These are phyloP conservation scores for Lacanobia wlatinum DNA, from an alignment of 2,888 invertebrate species.

Conservation along the genomic window DNA sequence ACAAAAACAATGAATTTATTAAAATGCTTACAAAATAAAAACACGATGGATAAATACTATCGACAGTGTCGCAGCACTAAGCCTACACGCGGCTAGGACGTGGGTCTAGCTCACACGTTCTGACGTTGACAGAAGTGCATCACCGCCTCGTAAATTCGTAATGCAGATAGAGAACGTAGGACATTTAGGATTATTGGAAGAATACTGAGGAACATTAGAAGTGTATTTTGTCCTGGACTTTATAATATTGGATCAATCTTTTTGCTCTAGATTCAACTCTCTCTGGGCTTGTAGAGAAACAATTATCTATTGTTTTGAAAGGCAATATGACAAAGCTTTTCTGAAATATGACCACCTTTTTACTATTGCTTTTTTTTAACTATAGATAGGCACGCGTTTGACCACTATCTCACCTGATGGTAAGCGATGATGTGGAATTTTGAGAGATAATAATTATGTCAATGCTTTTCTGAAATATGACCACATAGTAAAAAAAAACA, in stretches of 20 bases:
- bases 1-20: background rate
- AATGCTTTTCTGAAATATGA: no score
- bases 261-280: no score
- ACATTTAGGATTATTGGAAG: background rate
- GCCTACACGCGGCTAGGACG: conserved; percentile 44
- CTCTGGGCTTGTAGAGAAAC: background rate
- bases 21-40: background rate
- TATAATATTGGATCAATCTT: background rate
- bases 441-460: no score
- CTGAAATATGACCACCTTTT: no score
- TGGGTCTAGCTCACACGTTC: conserved; percentile 48
- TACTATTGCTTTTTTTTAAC: no score
- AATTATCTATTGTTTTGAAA: no score
- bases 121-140: conserved; percentile 69
- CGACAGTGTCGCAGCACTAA: conserved; percentile 57
- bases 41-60: conserved; percentile 20
- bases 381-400: no score
- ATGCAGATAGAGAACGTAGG: background rate
- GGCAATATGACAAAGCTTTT: no score
- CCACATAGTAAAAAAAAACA: no score
- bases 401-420: no score
- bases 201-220: background rate
- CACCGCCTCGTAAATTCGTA: conserved; percentile 58
- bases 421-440: no score
- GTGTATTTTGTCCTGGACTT: background rate